Conservation (phyloP, 2,113 vertebrate species). For the Pachycephala philippinensis region DNA sequence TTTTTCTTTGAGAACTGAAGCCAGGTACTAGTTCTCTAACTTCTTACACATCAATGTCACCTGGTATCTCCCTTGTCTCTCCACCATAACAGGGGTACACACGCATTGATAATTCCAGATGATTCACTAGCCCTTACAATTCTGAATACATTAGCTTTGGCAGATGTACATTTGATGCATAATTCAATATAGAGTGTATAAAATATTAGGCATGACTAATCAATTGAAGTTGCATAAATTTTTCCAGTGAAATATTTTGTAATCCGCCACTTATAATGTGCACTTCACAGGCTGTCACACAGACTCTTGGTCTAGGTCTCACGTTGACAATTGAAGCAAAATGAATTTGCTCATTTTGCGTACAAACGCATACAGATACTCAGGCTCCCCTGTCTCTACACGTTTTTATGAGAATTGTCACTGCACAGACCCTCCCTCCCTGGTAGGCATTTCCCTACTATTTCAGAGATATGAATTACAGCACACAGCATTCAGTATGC, state of each 20-base stretch:
- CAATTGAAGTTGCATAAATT: background rate
- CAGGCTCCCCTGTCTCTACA: background rate
- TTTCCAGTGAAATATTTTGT: background rate
- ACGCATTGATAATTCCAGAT: background rate
- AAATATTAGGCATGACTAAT: background rate
- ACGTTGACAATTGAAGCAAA: background rate
- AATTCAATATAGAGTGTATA: background rate
- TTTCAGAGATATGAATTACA: background rate
- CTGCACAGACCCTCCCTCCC: background rate
- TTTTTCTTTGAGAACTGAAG: background rate
- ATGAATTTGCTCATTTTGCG: background rate
- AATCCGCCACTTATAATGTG: background rate
- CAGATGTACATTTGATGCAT: background rate
- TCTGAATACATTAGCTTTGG: background rate
- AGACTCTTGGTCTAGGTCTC: background rate
- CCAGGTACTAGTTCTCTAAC: background rate
- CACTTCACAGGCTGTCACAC: background rate
- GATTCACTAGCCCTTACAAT: background rate
- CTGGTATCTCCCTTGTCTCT: background rate
- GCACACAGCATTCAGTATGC: background rate
- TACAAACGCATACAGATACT: accelerated
- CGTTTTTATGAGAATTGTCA: background rate
- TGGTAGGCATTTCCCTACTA: background rate
- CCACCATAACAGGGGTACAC: background rate
- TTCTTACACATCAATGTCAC: background rate